Percentiles rank a stretch among this genome's conserved stretches.
Evolutionary conservation across 2,888 invertebrate species (phyloP).

Genomic region (Linnaemya vulpina): DNA sequence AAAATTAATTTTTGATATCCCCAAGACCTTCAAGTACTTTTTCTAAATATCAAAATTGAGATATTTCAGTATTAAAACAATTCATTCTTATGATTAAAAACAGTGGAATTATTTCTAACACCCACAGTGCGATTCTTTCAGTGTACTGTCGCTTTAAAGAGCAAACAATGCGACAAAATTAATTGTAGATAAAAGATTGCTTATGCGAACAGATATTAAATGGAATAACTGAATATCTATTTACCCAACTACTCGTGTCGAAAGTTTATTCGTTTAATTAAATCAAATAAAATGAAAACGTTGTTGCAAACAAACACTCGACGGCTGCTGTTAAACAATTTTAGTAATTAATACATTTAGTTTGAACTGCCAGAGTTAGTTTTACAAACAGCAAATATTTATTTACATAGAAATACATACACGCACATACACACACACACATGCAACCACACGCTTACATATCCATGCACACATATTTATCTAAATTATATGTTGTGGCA

Average conservation of each 20-base stretch:
- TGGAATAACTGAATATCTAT: slow-evolving; percentile 22
- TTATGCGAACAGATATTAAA: slow-evolving; percentile 42
- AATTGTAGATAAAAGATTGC: slow-evolving; percentile 33
- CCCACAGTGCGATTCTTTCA: not conserved
- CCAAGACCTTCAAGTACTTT: too few relatives aligned
- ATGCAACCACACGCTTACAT: not conserved
- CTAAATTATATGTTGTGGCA: not conserved
- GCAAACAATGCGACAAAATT: slow-evolving; percentile 61
- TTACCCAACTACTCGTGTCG: slow-evolving; percentile 20
- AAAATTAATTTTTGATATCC: too few relatives aligned
- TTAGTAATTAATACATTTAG: slow-evolving; percentile 51
- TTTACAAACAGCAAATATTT: slow-evolving; percentile 4
- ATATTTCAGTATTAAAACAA: too few relatives aligned
- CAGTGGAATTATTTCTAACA: too few relatives aligned
- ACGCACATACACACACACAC: not conserved
- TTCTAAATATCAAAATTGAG: too few relatives aligned
- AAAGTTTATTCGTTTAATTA: slow-evolving; percentile 65
- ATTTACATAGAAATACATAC: not conserved
- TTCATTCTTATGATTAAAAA: too few relatives aligned
- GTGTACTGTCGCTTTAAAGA: slow-evolving; percentile 26
- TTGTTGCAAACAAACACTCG: slow-evolving; percentile 34
- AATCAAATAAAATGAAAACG: slow-evolving; percentile 55
- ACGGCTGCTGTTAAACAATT: slow-evolving; percentile 21
- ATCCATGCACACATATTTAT: not conserved
- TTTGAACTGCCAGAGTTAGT: slow-evolving; percentile 15